Base-by-base conservation (phyloP, 2,113 vertebrate species). In the Conger conger region DNA sequence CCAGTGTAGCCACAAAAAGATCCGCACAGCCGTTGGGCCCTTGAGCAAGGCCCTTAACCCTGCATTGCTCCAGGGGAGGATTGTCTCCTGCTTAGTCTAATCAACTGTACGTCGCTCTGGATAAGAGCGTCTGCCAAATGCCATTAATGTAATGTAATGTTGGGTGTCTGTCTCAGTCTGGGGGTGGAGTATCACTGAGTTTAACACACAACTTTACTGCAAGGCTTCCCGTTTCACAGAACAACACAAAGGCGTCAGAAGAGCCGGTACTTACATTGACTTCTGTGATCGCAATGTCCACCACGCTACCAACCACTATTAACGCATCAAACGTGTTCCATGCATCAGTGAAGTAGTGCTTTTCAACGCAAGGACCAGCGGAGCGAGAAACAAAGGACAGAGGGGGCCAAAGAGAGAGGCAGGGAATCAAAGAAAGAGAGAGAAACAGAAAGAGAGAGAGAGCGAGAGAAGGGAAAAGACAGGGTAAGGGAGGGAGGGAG, bases 241-340 rank as follows among this genome's bases (percentile, higher is more conserved):
- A 17, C 73, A 36, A 86, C 23, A 81, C 54, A 76, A 79, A 83
- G 79, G 54, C 37, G 63, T 76, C 42, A 85, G 60, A 85, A 85
- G 33, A 81, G 79, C 5, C 83, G 87, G 73, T 99, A 99, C 98
- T 99, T 99, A 99, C 98, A 97, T 99, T 99, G 95, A 99, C 97
- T 96, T 99, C 98, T 95, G 98, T 99, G 96, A 99, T 99, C 96
- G 98, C 98, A 97, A 99, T 99, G 96, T 99, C 98, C 97, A 99
- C 97, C 96, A 99, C 96, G 96, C 98, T 99, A 98, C 98, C 98
- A 93, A 99, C 98, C 98, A 99, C 98, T 97, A 99, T 99, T 97
- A 99, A 97, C 96, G 98, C 98, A 97, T 99, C 98, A 97, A 99
- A 99, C 92, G 98, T 99, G 97, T 99, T 99, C 98, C 98, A 99